These are phyloP conservation scores for Cancer borealis DNA, from an alignment of 2,888 invertebrate species.

Conservation along the genomic window DNA sequence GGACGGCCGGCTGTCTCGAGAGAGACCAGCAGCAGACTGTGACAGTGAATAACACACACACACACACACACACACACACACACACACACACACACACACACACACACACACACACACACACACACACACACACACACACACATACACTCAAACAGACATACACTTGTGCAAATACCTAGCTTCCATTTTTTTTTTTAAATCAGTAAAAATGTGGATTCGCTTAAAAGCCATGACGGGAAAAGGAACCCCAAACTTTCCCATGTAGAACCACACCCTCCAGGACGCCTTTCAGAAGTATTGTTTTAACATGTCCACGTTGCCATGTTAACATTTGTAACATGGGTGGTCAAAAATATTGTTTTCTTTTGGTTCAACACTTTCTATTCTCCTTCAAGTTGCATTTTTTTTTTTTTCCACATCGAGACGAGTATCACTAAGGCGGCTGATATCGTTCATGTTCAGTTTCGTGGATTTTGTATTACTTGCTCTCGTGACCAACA, in stretches of 20 bases:
- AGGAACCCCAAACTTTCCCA: neutral
- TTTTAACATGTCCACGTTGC: neutral
- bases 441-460: too few relatives aligned
- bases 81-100: conserved; percentile 1
- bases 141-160: neutral
- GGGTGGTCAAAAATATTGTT: neutral
- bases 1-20: too few relatives aligned
- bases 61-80: neutral
- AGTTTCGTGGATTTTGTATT: too few relatives aligned
- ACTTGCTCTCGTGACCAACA: too few relatives aligned
- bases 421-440: neutral
- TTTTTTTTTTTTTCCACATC: neutral
- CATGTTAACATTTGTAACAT: neutral
- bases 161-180: neutral
- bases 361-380: neutral
- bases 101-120: conserved; percentile 1
- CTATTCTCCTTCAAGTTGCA: neutral
- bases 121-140: neutral
- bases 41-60: too few relatives aligned
- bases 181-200: neutral
- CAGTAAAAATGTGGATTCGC: neutral
- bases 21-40: too few relatives aligned
- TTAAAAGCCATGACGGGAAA: neutral
- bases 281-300: neutral
- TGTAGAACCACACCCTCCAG: neutral